Conservation (phyloP, 1,140 invertebrate genomes). For the Pollicipes pollicipes region DNA sequence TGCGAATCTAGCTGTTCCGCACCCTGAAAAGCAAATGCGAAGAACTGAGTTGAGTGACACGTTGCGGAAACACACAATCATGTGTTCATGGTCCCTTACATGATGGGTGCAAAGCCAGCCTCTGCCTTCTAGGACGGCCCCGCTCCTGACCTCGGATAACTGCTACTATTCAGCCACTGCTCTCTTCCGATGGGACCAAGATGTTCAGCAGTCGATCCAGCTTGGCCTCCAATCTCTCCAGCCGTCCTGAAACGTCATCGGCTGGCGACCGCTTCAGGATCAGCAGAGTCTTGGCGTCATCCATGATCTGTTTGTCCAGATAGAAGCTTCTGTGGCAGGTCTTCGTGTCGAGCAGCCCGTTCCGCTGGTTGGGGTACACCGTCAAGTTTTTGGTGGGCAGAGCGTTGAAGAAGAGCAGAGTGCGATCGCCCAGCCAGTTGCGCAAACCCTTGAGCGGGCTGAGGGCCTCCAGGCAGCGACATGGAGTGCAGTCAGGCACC, state of each 20-base stretch:
- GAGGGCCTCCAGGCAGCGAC: conserved; percentile 4
- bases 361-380: not conserved
- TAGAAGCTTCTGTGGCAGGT: not conserved
- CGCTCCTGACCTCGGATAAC: too few relatives aligned
- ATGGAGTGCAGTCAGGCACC: conserved; percentile 9
- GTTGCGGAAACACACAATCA: too few relatives aligned
- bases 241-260: not conserved
- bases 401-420: conserved; percentile 14
- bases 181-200: not conserved
- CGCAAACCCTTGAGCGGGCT: conserved; percentile 12
- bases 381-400: not conserved
- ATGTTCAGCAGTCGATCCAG: not conserved
- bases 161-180: not conserved
- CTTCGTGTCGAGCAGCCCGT: not conserved
- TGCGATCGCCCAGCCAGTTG: conserved; percentile 13
- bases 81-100: too few relatives aligned
- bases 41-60: too few relatives aligned
- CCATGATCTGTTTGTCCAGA: not conserved
- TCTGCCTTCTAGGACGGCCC: too few relatives aligned
- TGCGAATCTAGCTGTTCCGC: too few relatives aligned
- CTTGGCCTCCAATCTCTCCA: not conserved
- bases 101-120: too few relatives aligned
- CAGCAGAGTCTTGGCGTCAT: not conserved
- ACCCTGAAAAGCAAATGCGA: too few relatives aligned
- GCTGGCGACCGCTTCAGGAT: not conserved